These are phyloP conservation scores for Hydra vulgaris DNA, from an alignment of 30 jellyfish, hydroid and myxozoan species.

Conservation along the genomic window DNA sequence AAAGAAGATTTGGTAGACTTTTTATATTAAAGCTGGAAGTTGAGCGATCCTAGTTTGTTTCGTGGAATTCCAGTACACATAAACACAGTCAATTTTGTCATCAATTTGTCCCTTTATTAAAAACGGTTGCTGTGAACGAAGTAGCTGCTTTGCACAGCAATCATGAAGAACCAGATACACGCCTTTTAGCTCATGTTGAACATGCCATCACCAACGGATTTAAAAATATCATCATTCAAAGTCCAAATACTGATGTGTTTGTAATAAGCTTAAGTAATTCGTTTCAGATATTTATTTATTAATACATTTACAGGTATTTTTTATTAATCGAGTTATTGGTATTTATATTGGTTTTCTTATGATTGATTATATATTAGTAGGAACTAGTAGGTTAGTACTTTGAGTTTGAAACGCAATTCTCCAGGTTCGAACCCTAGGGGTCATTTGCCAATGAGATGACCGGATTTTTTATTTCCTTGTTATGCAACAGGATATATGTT, in stretches of 20 bases:
- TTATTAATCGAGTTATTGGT: not conserved
- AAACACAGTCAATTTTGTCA: slow-evolving; percentile 32
- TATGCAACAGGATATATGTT: too few species aligned
- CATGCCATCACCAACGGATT: slow-evolving; percentile 48
- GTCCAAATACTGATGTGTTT: slow-evolving; percentile 58
- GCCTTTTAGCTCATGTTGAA: slow-evolving; percentile 44
- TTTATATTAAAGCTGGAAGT: slow-evolving; percentile 28
- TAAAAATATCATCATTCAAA: too few species aligned
- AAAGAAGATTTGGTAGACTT: slow-evolving; percentile 40
- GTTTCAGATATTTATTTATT: slow-evolving; percentile 17
- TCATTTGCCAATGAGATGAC: too few species aligned
- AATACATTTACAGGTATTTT: slow-evolving; percentile 59
- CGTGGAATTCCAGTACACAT: slow-evolving; percentile 17
- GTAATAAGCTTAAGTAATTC: slow-evolving; percentile 21
- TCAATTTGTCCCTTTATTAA: slow-evolving; percentile 10
- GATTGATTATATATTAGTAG: not conserved
- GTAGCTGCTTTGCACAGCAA: slow-evolving; percentile 39
- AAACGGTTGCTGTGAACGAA: slow-evolving; percentile 18
- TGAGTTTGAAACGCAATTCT: too few species aligned
- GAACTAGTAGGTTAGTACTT: too few species aligned
- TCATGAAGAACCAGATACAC: slow-evolving; percentile 70
- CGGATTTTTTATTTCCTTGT: too few species aligned
- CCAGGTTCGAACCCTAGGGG: too few species aligned
- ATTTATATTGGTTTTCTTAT: not conserved
- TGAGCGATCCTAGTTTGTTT: slow-evolving; percentile 5